Evolutionary conservation across 2,113 vertebrate genomes (phyloP).

Genomic region (Elephas maximus): DNA sequence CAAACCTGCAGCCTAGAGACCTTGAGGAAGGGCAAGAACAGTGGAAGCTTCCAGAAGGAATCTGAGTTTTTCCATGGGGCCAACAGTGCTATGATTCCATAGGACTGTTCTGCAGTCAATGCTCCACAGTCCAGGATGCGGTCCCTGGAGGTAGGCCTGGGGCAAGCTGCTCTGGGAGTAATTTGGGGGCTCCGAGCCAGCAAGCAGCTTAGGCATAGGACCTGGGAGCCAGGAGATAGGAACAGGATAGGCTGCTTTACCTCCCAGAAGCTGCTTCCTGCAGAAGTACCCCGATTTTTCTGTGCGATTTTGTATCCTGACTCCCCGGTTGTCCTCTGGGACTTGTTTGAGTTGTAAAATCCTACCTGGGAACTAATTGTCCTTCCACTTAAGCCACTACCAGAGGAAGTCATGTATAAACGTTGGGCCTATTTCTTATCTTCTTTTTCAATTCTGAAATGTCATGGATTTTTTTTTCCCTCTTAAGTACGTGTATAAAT

Average conservation of each 20-base stretch:
- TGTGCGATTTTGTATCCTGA: not conserved
- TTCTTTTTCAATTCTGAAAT: conserved; percentile 75
- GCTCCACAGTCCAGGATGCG: not conserved
- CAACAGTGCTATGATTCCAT: not conserved
- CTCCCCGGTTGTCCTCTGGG: not conserved
- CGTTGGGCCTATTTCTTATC: conserved; percentile 62
- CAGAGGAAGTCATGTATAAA: conserved; percentile 66
- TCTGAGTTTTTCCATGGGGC: conserved; percentile 17
- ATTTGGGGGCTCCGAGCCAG: not conserved
- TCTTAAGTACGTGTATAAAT: not conserved
- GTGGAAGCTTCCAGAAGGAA: not conserved
- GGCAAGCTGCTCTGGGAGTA: not conserved
- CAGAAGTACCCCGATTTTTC: not conserved
- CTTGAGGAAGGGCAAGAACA: not conserved
- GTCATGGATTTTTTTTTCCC: not conserved
- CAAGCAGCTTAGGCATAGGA: not conserved
- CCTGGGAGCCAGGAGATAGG: not conserved
- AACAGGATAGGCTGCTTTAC: not conserved
- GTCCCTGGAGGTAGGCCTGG: not conserved
- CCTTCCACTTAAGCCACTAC: conserved; percentile 55
- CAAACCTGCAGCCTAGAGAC: not conserved
- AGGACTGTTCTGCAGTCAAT: not conserved
- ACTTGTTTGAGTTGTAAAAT: conserved; percentile 42
- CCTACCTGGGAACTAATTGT: conserved; percentile 73
- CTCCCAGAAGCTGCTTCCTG: not conserved